Conservation (phyloP, 2,888 invertebrate genomes). For the Athetis lepigone region DNA sequence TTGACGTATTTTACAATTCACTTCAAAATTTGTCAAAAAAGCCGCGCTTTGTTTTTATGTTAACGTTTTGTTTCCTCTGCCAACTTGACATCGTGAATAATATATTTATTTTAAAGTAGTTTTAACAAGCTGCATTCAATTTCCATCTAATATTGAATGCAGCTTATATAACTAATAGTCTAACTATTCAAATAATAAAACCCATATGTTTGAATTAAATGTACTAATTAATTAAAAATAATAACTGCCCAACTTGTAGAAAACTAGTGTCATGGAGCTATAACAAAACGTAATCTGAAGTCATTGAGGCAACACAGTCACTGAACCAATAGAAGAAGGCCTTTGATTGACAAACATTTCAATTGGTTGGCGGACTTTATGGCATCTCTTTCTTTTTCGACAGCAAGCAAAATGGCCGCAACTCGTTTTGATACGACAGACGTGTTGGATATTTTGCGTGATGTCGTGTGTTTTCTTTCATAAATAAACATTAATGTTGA, state of each 20-base stretch:
- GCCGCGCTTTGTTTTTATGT: conserved; percentile 40
- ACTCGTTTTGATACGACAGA: conserved; percentile 82
- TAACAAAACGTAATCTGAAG: conserved; percentile 38
- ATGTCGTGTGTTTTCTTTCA: conserved; percentile 75
- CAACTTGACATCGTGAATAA: too few species aligned
- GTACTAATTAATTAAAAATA: background rate
- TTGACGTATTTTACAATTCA: conserved; percentile 2
- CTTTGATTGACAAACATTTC: conserved; percentile 20
- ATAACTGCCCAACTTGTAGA: too few species aligned
- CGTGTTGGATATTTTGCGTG: conserved; percentile 81
- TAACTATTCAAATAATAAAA: too few species aligned
- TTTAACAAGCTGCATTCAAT: too few species aligned
- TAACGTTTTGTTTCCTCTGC: background rate
- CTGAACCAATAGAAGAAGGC: conserved; percentile 42
- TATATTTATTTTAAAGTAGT: too few species aligned
- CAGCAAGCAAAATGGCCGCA: conserved; percentile 86
- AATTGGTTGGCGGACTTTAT: conserved; percentile 67
- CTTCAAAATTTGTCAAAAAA: conserved; percentile 31
- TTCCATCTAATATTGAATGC: too few species aligned
- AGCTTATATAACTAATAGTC: too few species aligned
- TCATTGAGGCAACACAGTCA: background rate
- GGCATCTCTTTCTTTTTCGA: conserved; percentile 76
- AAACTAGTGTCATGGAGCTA: background rate
- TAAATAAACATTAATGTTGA: conserved; percentile 82
- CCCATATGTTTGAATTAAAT: too few species aligned